Evolutionary conservation across 37 sponge, comb jelly and placozoan species (phyloP).

Genomic region (Crambe crambe): DNA sequence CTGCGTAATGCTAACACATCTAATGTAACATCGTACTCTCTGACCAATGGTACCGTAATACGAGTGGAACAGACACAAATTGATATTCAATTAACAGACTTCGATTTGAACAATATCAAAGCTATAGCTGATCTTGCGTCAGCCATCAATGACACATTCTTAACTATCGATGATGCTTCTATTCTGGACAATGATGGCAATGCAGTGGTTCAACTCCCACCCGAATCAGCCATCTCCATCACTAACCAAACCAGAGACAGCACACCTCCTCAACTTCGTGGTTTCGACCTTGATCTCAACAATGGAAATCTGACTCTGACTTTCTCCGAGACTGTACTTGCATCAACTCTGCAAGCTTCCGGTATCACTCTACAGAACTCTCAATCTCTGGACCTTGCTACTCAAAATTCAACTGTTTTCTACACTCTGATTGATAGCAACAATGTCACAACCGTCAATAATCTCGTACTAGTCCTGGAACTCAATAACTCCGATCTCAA

Average conservation of each 20-base stretch:
- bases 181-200: conserved; percentile 73
- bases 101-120: conserved; percentile 82
- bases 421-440: conserved; percentile 56
- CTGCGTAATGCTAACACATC: conserved; percentile 17
- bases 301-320: conserved; percentile 65
- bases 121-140: conserved; percentile 57
- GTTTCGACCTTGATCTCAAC: conserved; percentile 77
- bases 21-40: conserved; percentile 44
- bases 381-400: conserved; percentile 2
- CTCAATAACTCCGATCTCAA: conserved; percentile 69
- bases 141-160: conserved; percentile 56
- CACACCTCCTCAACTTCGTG: conserved; percentile 52
- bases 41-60: conserved; percentile 55
- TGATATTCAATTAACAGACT: conserved; percentile 40
- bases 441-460: conserved; percentile 30
- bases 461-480: conserved; percentile 39
- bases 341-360: conserved; percentile 32
- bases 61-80: conserved; percentile 44
- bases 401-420: conserved; percentile 18
- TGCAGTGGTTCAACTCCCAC: conserved; percentile 31
- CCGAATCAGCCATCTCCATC: conserved; percentile 39
- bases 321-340: conserved; percentile 79
- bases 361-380: conserved; percentile 59
- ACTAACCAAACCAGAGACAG: conserved; percentile 39
- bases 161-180: conserved; percentile 43